These are phyloP conservation scores for Caenorhabditis inopinata DNA, from an alignment of 1,140 invertebrate genomes.

Conservation along the genomic window DNA sequence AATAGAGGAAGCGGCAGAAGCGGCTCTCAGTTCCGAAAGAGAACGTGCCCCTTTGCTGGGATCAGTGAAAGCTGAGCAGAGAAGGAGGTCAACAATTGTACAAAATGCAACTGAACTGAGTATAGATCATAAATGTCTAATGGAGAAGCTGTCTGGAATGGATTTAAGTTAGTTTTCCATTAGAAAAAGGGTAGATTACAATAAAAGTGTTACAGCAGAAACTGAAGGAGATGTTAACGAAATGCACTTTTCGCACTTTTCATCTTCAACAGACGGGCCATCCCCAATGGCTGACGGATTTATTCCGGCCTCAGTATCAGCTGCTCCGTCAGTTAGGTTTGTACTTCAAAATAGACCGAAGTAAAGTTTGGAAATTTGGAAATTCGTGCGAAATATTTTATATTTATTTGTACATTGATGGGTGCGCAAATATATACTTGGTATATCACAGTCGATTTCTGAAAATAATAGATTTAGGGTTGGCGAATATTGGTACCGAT, in stretches of 20 bases:
- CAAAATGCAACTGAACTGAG: conserved; percentile 36
- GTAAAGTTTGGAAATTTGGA: not conserved
- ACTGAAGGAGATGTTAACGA: conserved; percentile 37
- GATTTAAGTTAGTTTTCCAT: conserved; percentile 29
- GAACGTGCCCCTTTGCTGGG: conserved; percentile 8
- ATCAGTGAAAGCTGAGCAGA: conserved; percentile 22
- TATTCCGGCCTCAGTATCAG: conserved; percentile 7
- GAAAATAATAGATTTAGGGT: no score
- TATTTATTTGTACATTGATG: no score
- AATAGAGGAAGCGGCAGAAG: conserved; percentile 2
- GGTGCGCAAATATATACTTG: no score
- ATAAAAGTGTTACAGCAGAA: not conserved
- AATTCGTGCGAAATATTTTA: no score
- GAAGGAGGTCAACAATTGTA: conserved; percentile 35
- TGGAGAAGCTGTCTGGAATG: conserved; percentile 48
- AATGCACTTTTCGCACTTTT: conserved; percentile 1
- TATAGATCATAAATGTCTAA: conserved; percentile 49
- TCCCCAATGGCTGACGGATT: conserved; percentile 18
- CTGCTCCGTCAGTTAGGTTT: conserved; percentile 34
- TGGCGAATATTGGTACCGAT: no score
- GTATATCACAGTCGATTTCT: no score
- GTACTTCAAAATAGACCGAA: no score
- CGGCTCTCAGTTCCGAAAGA: not conserved
- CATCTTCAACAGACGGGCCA: not conserved
- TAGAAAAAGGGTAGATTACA: not conserved